Evolutionary conservation across 2,797 vertebrate species (phyloP).

Genomic region (Spinus pinus): DNA sequence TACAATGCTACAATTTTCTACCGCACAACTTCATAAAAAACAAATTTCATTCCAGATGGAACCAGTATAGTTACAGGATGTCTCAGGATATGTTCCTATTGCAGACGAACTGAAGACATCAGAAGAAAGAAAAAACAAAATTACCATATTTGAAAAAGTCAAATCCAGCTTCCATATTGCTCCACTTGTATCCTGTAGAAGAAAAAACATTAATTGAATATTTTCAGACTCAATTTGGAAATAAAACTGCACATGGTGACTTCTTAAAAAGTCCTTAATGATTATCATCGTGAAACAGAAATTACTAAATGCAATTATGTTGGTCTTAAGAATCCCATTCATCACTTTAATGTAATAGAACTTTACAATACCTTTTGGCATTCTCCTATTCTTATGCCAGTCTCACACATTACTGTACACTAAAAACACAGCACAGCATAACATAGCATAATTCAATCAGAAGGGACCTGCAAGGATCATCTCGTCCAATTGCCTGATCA

Average conservation of each 20-base stretch:
- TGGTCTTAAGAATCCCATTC: neutral
- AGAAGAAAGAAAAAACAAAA: conserved; percentile 27
- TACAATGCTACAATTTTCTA: neutral
- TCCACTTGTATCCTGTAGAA: conserved; percentile 86
- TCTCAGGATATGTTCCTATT: neutral
- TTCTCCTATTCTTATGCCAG: neutral
- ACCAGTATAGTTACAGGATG: neutral
- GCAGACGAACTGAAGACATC: neutral
- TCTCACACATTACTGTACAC: neutral
- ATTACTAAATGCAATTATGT: neutral
- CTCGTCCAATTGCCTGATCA: neutral
- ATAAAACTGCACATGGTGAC: neutral
- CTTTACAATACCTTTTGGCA: neutral
- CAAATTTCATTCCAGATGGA: neutral
- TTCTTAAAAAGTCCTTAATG: neutral
- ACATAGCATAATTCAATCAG: neutral
- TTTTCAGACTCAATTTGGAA: neutral
- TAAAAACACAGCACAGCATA: neutral
- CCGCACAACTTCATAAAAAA: neutral
- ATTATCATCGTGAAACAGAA: neutral
- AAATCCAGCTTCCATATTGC: conserved; percentile 95
- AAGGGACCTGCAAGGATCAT: neutral
- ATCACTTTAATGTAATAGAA: neutral
- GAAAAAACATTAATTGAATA: neutral
- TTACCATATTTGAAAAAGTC: conserved; percentile 89